Base-by-base conservation (phyloP, 2,888 invertebrate species). In the Acleris sparsana region DNA sequence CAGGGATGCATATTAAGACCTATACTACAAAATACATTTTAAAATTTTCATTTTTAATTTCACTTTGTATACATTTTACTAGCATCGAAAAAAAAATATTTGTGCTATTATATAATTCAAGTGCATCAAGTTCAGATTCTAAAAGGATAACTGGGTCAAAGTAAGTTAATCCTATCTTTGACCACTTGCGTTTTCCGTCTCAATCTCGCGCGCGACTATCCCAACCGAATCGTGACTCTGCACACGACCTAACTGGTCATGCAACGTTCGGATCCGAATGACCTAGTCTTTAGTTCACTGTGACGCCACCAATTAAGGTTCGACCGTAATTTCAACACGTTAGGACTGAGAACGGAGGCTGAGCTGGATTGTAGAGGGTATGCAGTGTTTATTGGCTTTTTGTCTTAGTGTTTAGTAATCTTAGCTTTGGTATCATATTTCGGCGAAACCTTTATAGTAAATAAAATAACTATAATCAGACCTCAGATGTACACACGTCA, bases 181-280 rank as follows among this genome's bases (percentile, higher is more conserved):
- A 13, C 39, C 39, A 39, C 39, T 17, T 46, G 17, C 46, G 46
- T 6, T n/a, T 46, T 46, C 17, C 7, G 46, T 5, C 6, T n/a
- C 17, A 46, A 46, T 46, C 44, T 13, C 46, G 17, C 46, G 46
- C 46, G 17, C 46, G 46, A 46, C 17, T 46, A 2, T 5, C 2
- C 5, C n/a, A 16, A 17, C 46, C 4, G 25, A 44, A 52, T 18
- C 53, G 48, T 13, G 4, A 53, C 48, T 49, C 39, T 49, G 18
- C 9, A 33, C 39, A 16, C 25, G 9, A 16, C 64, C 49, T 60
- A 39, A 64, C 39, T 29, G 18, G 53, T 17, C 25, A 55, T 64
- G 59, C 64, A 59, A 64, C 59, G 48, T 52, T 53, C 48, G 49
- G 11, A 60, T 55, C 52, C 59, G 13, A 64, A 64, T 64, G 59